Evolutionary conservation across 2,888 invertebrate genomes (phyloP).

Genomic region (Philonicus albiceps): DNA sequence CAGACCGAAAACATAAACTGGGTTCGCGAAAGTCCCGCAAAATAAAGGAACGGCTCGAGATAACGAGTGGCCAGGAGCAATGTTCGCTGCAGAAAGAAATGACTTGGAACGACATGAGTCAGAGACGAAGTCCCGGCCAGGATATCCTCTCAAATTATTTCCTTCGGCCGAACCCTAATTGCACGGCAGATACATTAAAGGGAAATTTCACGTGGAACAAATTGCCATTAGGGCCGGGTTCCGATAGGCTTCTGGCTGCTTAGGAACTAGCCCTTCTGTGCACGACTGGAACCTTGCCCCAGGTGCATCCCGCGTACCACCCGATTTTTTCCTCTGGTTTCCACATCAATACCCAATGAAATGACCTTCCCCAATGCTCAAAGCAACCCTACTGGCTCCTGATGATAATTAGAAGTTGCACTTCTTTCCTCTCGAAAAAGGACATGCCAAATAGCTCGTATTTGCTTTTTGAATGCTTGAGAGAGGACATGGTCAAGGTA

Average conservation of each 20-base stretch:
- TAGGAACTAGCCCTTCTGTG: background rate
- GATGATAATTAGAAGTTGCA: background rate
- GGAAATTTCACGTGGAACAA: background rate
- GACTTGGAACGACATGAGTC: background rate
- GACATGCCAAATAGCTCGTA: background rate
- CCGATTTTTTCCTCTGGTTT: background rate
- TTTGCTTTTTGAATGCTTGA: background rate
- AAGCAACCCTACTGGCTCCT: background rate
- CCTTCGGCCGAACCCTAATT: background rate
- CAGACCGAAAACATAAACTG: background rate
- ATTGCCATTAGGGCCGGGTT: background rate
- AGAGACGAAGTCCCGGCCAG: background rate
- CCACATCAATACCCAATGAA: background rate
- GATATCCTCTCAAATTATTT: background rate
- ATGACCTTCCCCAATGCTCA: background rate
- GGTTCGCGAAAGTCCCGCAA: background rate
- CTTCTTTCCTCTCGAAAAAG: background rate
- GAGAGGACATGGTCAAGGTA: background rate
- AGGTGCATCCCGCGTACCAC: background rate
- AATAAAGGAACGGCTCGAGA: background rate
- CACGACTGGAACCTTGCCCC: background rate
- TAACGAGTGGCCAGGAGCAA: background rate
- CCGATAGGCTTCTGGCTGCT: background rate
- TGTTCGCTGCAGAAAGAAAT: background rate
- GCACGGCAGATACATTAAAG: background rate